Percentiles rank a stretch among this genome's conserved stretches.
Conservation (phyloP, 2,888 invertebrate genomes). For the Tuberolachnus salignus region DNA sequence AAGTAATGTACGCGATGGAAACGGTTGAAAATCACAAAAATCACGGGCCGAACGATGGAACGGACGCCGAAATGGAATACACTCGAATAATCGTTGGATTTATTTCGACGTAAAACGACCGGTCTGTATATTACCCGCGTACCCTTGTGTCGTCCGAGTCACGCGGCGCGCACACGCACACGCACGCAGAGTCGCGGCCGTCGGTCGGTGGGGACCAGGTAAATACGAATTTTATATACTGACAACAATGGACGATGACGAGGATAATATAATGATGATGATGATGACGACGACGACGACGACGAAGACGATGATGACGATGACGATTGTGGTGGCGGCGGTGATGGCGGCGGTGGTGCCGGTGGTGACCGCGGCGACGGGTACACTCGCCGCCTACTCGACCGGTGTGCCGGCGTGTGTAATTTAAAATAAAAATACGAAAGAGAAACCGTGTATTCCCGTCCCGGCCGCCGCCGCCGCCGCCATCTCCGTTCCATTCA, state of each 20-base stretch:
- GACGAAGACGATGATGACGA: background rate
- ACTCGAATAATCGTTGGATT: too few relatives aligned
- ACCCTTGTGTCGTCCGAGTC: slow-evolving; percentile 21
- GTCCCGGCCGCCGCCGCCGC: too few relatives aligned
- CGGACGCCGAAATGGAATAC: too few relatives aligned
- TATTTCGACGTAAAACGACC: too few relatives aligned
- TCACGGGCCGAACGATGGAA: too few relatives aligned
- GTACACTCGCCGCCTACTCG: slow-evolving; percentile 17
- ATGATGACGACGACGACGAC: slow-evolving; percentile 1
- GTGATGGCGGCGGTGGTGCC: background rate
- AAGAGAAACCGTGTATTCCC: slow-evolving; percentile 8
- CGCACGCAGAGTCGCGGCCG: background rate
- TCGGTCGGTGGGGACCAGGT: slow-evolving; percentile 16
- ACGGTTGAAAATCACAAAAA: too few relatives aligned
- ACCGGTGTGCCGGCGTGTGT: background rate
- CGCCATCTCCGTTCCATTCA: too few relatives aligned
- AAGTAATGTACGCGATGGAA: too few relatives aligned
- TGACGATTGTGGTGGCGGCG: background rate
- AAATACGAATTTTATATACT: background rate
- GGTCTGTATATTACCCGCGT: too few relatives aligned
- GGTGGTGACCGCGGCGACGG: background rate
- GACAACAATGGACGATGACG: slow-evolving; percentile 49
- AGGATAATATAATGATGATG: slow-evolving; percentile 7
- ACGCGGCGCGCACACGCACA: background rate
- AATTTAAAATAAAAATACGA: background rate